Conservation (phyloP, 64 coral and sea anemone genomes). For the Stichodactyla helianthus region DNA sequence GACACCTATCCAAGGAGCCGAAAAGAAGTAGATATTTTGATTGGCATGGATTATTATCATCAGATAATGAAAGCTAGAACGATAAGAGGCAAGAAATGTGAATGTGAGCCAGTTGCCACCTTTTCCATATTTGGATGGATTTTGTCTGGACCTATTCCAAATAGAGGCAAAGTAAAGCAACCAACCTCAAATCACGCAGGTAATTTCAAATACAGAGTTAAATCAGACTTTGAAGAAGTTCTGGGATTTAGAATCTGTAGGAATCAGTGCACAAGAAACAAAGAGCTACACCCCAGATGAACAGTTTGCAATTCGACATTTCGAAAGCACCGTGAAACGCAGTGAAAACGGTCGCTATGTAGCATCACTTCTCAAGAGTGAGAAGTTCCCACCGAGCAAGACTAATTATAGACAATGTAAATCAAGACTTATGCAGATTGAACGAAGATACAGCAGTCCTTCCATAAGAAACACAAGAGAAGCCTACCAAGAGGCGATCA, state of each 20-base stretch:
- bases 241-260: conserved; percentile 7
- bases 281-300: not conserved
- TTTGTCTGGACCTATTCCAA: not conserved
- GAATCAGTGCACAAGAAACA: not conserved
- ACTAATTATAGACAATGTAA: not conserved
- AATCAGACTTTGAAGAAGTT: not conserved
- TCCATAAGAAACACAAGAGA: not conserved
- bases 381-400: not conserved
- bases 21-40: conserved; percentile 10
- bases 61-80: conserved; percentile 13
- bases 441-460: not conserved
- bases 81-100: not conserved
- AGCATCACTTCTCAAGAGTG: conserved; percentile 1
- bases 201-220: not conserved
- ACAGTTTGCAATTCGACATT: not conserved
- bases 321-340: too few relatives aligned
- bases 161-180: not conserved
- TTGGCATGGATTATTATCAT: conserved; percentile 20
- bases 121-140: conserved; percentile 30
- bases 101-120: conserved; percentile 9
- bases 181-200: not conserved
- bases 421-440: not conserved
- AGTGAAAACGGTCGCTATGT: not conserved
- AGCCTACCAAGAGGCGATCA: not conserved
- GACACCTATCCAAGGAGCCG: conserved; percentile 7